A percentile compares a stretch with the other conserved stretches of the same genome.
phyloP scores from a whole-genome alignment of 1,140 invertebrate genomes.

The Cydia fagiglandana region DNA sequence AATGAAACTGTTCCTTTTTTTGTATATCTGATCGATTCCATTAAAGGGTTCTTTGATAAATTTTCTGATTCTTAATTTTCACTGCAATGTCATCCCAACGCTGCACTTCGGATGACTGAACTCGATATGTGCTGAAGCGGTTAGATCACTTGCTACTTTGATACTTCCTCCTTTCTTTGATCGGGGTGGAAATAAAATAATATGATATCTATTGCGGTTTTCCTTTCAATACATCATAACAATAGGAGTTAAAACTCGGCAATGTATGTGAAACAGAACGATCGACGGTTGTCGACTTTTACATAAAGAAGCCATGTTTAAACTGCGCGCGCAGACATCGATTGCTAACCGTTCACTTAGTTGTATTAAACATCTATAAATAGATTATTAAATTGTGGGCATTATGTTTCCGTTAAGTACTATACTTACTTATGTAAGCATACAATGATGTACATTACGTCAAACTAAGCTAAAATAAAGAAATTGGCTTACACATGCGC shows the following conservation, averaged over 20 bases:
- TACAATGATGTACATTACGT: background rate
- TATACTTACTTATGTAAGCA: slow-evolving; percentile 36
- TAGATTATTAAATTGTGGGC: slow-evolving; percentile 58
- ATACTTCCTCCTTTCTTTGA: background rate
- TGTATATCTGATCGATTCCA: background rate
- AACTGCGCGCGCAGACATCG: slow-evolving; percentile 69
- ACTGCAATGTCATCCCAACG: slow-evolving; percentile 24
- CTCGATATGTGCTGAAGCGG: slow-evolving; percentile 25
- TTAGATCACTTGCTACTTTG: slow-evolving; percentile 5
- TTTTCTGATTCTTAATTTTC: background rate
- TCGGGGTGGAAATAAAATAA: background rate
- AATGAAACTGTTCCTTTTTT: background rate
- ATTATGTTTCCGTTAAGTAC: slow-evolving; percentile 49
- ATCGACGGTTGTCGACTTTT: background rate
- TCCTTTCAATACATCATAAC: background rate
- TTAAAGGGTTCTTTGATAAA: slow-evolving; percentile 3
- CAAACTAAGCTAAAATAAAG: background rate
- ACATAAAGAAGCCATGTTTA: slow-evolving; percentile 53
- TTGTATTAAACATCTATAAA: slow-evolving; percentile 57
- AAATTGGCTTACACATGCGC: slow-evolving; percentile 27
- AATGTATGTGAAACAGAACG: slow-evolving; percentile 33
- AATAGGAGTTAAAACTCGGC: background rate
- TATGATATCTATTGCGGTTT: background rate
- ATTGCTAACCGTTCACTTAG: slow-evolving; percentile 53
- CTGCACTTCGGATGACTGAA: slow-evolving; percentile 22